Percentiles rank a stretch among this genome's conserved stretches.
These are phyloP conservation scores for Salmo trutta DNA, from an alignment of 2,797 vertebrate species.

Conservation along the genomic window DNA sequence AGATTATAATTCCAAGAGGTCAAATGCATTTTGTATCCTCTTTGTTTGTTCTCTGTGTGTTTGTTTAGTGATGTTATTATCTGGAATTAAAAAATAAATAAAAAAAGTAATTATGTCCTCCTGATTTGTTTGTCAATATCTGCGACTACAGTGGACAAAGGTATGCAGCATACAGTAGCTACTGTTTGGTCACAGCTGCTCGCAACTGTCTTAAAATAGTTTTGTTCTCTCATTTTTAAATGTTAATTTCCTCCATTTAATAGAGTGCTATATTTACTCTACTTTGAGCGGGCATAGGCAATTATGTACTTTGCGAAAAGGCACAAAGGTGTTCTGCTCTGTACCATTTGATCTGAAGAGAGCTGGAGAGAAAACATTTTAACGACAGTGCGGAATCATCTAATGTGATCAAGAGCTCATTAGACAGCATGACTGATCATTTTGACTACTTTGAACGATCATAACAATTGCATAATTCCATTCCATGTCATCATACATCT, in stretches of 20 bases:
- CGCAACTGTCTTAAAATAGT: slow-evolving; percentile 26
- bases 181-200: slow-evolving; percentile 12
- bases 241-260: slow-evolving; percentile 4
- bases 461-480: neutral
- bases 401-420: slow-evolving; percentile 5
- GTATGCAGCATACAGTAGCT: slow-evolving; percentile 20
- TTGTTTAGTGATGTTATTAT: neutral
- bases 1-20: neutral
- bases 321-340: slow-evolving; percentile 10
- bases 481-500: neutral
- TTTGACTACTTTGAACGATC: neutral
- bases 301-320: slow-evolving; percentile 1
- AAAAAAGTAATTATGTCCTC: neutral
- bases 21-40: neutral
- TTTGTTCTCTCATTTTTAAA: slow-evolving; percentile 25
- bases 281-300: neutral
- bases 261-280: neutral
- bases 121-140: neutral
- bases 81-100: no score
- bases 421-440: neutral
- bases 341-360: slow-evolving; percentile 36
- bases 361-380: slow-evolving; percentile 4
- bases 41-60: neutral
- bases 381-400: neutral
- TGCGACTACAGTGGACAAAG: slow-evolving; percentile 48